phyloP scores from a whole-genome alignment of 2,113 vertebrate species.

The Hirundichthys speculiger region DNA sequence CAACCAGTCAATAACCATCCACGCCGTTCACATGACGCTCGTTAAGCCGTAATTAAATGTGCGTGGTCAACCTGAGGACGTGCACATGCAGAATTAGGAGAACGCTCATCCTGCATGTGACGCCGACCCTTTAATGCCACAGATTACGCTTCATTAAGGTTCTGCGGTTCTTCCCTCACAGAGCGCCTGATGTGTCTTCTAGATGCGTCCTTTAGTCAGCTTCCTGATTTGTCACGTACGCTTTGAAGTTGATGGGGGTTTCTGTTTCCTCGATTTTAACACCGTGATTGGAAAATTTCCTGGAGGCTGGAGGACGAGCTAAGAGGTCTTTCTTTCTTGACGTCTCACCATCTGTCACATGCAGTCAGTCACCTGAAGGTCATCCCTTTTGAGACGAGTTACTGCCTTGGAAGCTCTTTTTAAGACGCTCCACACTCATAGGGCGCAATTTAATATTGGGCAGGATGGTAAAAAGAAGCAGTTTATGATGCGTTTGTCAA shows the following conservation, averaged over 20 bases:
- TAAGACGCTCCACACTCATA: too few relatives aligned
- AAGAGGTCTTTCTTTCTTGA: constrained; percentile 78
- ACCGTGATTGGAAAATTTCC: constrained; percentile 21
- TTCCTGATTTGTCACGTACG: background rate
- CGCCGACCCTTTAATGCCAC: constrained; percentile 6
- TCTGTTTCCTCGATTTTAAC: constrained; percentile 24
- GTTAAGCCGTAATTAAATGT: constrained; percentile 43
- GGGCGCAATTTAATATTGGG: too few relatives aligned
- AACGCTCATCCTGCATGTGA: constrained; percentile 30
- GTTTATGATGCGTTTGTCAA: too few relatives aligned
- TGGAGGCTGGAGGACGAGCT: constrained; percentile 14
- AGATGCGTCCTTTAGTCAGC: background rate
- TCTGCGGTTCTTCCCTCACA: background rate
- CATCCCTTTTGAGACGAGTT: constrained; percentile 41
- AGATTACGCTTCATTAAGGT: constrained; percentile 7
- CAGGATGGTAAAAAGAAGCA: too few relatives aligned
- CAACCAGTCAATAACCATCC: constrained; percentile 40
- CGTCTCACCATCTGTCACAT: constrained; percentile 65
- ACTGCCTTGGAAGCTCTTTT: too few relatives aligned
- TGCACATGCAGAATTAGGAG: constrained; percentile 35
- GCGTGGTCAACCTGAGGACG: constrained; percentile 18
- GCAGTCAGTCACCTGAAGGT: constrained; percentile 70
- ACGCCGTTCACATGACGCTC: constrained; percentile 59
- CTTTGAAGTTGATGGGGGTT: constrained; percentile 8
- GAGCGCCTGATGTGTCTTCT: background rate